Percentiles rank a stretch among this genome's conserved stretches.
Evolutionary conservation across 2,797 vertebrate genomes (phyloP).

Genomic region (Xenopus petersii): DNA sequence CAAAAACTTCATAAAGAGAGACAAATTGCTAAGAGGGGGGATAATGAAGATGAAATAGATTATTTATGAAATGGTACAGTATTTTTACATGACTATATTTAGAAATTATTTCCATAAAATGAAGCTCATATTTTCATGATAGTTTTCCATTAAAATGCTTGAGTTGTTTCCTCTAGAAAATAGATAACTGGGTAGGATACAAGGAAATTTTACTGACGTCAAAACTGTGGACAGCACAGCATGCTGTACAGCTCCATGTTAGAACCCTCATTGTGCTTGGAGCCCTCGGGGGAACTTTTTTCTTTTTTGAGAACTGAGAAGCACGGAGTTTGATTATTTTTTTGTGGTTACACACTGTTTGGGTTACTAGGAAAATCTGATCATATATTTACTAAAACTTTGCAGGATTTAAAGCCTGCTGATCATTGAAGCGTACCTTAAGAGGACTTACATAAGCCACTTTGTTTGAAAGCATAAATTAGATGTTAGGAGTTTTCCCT

Average conservation of each 20-base stretch:
- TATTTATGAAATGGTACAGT: no score
- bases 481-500: constrained; percentile 30
- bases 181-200: not conserved
- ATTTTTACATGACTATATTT: no score
- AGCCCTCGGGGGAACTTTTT: constrained; percentile 58
- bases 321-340: constrained; percentile 62
- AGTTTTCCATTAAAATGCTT: no score
- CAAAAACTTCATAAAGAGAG: no score
- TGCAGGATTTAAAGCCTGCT: constrained; percentile 67
- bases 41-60: no score
- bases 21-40: no score
- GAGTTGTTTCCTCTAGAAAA: not conserved
- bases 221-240: constrained; percentile 52
- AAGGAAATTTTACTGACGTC: constrained; percentile 56
- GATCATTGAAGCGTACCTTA: constrained; percentile 53
- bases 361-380: constrained; percentile 62
- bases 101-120: no score
- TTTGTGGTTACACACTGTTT: constrained; percentile 66
- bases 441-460: constrained; percentile 48
- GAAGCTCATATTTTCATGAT: no score
- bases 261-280: constrained; percentile 52
- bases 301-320: constrained; percentile 8
- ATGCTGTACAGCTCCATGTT: constrained; percentile 44
- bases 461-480: constrained; percentile 18
- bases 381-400: constrained; percentile 69